phyloP scores from a whole-genome alignment of 2,888 invertebrate species.

The Octodonta nipae region DNA sequence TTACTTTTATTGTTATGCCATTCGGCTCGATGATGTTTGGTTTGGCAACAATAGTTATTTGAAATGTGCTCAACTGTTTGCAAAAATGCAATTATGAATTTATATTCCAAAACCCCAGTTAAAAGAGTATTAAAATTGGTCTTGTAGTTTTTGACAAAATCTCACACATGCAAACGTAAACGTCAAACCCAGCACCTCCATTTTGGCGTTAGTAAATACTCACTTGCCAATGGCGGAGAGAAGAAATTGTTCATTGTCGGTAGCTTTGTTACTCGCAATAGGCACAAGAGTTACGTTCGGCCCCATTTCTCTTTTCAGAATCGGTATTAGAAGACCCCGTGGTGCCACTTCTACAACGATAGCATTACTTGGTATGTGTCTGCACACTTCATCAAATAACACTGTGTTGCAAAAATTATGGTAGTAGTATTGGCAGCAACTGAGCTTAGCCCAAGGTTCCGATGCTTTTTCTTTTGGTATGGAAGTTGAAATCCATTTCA shows the following conservation, averaged over 20 bases:
- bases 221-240: slow-evolving; percentile 25
- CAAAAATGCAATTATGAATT: no score
- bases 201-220: no score
- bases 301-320: slow-evolving; percentile 57
- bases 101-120: no score
- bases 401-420: slow-evolving; percentile 62
- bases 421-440: slow-evolving; percentile 78
- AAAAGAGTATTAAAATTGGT: no score
- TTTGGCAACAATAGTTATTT: no score
- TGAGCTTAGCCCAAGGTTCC: slow-evolving; percentile 42
- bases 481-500: no score
- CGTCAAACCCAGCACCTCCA: no score
- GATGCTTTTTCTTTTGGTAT: slow-evolving; percentile 58
- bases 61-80: no score
- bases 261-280: slow-evolving; percentile 52
- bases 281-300: slow-evolving; percentile 52
- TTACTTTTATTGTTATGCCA: no score
- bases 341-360: slow-evolving; percentile 75
- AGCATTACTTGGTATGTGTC: slow-evolving; percentile 63
- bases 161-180: no score
- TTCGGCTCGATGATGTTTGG: no score
- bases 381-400: slow-evolving; percentile 64
- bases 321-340: slow-evolving; percentile 70
- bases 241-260: slow-evolving; percentile 43
- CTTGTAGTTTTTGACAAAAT: no score